phyloP scores from a whole-genome alignment of 2,797 vertebrate species.

The Pangasius krempfi region DNA sequence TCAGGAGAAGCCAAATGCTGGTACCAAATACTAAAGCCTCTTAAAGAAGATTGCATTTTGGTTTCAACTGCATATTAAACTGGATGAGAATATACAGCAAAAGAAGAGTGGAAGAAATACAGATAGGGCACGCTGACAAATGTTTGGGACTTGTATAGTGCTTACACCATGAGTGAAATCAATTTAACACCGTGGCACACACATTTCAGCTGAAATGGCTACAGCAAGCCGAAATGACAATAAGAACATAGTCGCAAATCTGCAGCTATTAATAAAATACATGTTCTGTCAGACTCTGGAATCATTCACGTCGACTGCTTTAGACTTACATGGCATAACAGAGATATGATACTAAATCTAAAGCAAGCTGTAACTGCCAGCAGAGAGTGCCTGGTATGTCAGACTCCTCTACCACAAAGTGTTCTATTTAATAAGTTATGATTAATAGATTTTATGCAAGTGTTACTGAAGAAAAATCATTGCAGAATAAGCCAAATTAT shows the following conservation, averaged over 20 bases:
- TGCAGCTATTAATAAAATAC: conserved; percentile 14
- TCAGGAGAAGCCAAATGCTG: neutral
- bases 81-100: neutral
- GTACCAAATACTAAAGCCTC: neutral
- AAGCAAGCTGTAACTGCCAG: conserved; percentile 16
- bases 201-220: neutral
- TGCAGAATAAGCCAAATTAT: neutral
- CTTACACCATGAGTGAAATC: conserved; percentile 67
- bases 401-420: neutral
- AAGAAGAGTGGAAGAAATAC: neutral
- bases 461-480: neutral
- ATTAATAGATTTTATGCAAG: neutral
- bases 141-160: conserved; percentile 57
- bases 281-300: conserved; percentile 9
- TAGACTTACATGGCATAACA: neutral
- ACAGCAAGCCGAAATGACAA: neutral
- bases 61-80: neutral
- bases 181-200: conserved; percentile 64
- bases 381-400: neutral
- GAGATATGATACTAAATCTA: conserved; percentile 10
- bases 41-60: conserved; percentile 1
- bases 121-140: conserved; percentile 22
- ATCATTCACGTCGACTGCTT: neutral
- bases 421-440: neutral
- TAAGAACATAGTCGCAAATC: conserved; percentile 27